Conservation (phyloP, 1,140 invertebrate species). For the Drepana arcuata region DNA sequence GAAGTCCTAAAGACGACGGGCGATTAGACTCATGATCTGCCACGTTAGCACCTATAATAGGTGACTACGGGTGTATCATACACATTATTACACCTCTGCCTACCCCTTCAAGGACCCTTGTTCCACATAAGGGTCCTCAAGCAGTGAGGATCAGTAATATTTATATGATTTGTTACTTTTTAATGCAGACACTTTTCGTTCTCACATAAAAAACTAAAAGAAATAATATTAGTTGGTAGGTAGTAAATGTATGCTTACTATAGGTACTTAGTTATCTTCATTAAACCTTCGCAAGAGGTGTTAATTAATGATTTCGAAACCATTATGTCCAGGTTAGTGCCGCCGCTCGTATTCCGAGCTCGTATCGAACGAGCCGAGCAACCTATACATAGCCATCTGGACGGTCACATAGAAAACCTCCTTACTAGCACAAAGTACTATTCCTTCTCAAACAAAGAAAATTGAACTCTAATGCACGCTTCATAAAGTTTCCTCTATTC, state of each 20-base stretch:
- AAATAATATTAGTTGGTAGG: conserved; percentile 4
- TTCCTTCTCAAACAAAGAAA: conserved; percentile 1
- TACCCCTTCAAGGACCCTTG: no score
- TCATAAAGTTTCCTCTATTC: conserved; percentile 32
- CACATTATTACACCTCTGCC: no score
- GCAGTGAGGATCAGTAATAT: no score
- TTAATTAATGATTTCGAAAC: conserved; percentile 42
- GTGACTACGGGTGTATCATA: no score
- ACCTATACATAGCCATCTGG: conserved; percentile 71
- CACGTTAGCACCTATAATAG: no score
- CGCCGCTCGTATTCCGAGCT: conserved; percentile 35
- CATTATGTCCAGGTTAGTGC: conserved; percentile 42
- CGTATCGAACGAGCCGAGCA: conserved; percentile 44
- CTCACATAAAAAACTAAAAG: not conserved
- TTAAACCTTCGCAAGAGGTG: conserved; percentile 40
- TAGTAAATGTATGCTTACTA: conserved; percentile 4
- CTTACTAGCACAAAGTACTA: conserved; percentile 34
- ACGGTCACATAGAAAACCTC: conserved; percentile 65
- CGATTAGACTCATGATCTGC: no score
- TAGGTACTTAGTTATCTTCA: conserved; percentile 17
- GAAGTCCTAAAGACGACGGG: no score
- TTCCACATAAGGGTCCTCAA: no score
- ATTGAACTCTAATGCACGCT: conserved; percentile 23
- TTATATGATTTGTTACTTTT: no score
- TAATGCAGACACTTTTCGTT: no score